Evolutionary conservation across 1,140 invertebrate genomes (phyloP), one percentile per base, ranked within the genome.

Genomic region (Wiebesia pumilae): DNA sequence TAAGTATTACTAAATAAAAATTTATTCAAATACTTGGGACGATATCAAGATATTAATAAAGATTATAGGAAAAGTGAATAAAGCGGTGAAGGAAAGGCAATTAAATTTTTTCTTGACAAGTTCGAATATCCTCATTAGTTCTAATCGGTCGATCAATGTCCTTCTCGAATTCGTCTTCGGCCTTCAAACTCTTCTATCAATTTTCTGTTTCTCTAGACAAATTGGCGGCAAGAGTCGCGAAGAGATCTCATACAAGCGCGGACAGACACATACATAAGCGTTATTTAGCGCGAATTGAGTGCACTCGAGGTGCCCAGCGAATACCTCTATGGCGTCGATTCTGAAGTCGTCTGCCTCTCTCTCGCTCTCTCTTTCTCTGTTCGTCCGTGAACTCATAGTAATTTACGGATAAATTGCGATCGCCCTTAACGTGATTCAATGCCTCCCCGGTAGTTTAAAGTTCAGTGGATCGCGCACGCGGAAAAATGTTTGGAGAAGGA

Each of bases 241-340:
- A 62, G 58, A 10, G 21, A 62, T 27, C 7, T 62, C 14, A 38
- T 16, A 35, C 14, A 27, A 16, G 35, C 51, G 30, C 51, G 77
- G 16, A 30, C 71, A 21, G 54, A 54, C 40, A 65, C 33, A 33
- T 16, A 19, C 35, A 24, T 1, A 16, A 43, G 77, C 54, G 65
- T 71, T 73, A 85, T 81, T 85, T 81, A 73, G 58, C 78, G 83
- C 78, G 84, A 85, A 81, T 85, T 62, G 78, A 73, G 47, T 81
- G 47, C 35, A 67, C 33, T 85, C 62, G 65, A 85, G 78, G 35
- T 51, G 62, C 85, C 88, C 84, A 67, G 86, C 79, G 88, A 90
- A 90, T 88, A 88, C 87, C 84, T 89, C 78, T 88, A n/a, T 80
- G 47, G 35, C 88, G 58, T 79, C 73, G 73, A 82, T 88, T 81